Conservation (phyloP, 1,140 invertebrate genomes). For the Scaptomyza pallida region DNA sequence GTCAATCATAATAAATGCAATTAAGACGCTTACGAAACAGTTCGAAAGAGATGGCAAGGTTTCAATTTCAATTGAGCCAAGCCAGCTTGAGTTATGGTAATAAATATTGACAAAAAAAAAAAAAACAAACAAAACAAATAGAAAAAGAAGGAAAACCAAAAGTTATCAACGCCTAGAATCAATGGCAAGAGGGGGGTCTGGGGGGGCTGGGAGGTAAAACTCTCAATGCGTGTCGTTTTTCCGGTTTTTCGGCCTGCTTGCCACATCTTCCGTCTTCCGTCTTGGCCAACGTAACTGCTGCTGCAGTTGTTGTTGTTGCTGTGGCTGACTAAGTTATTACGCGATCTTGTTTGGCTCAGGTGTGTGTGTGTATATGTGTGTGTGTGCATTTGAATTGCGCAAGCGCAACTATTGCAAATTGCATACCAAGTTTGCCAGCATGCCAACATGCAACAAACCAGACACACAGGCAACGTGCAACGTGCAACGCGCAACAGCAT, state of each 20-base stretch:
- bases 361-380: slow-evolving; percentile 31
- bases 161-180: slow-evolving; percentile 45
- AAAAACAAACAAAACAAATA: too few relatives aligned
- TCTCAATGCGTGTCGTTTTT: slow-evolving; percentile 70
- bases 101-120: slow-evolving; percentile 48
- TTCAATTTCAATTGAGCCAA: slow-evolving; percentile 73
- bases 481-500: slow-evolving; percentile 49
- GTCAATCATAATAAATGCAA: slow-evolving; percentile 81
- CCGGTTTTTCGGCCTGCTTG: slow-evolving; percentile 69
- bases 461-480: slow-evolving; percentile 72
- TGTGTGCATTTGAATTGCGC: slow-evolving; percentile 77
- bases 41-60: slow-evolving; percentile 38
- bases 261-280: slow-evolving; percentile 67
- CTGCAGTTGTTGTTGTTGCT: slow-evolving; percentile 16
- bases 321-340: slow-evolving; percentile 76
- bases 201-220: slow-evolving; percentile 15
- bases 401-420: slow-evolving; percentile 81
- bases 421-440: slow-evolving; percentile 77
- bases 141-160: too few relatives aligned
- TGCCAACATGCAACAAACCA: too few relatives aligned
- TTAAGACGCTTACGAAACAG: slow-evolving; percentile 66
- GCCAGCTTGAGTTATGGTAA: slow-evolving; percentile 24
- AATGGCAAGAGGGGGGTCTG: neutral
- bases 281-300: slow-evolving; percentile 52
- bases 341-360: slow-evolving; percentile 64